Percentiles rank a stretch among this genome's conserved stretches.
Evolutionary conservation across 2,797 vertebrate genomes (phyloP).

Genomic region (Siniperca obscura): DNA sequence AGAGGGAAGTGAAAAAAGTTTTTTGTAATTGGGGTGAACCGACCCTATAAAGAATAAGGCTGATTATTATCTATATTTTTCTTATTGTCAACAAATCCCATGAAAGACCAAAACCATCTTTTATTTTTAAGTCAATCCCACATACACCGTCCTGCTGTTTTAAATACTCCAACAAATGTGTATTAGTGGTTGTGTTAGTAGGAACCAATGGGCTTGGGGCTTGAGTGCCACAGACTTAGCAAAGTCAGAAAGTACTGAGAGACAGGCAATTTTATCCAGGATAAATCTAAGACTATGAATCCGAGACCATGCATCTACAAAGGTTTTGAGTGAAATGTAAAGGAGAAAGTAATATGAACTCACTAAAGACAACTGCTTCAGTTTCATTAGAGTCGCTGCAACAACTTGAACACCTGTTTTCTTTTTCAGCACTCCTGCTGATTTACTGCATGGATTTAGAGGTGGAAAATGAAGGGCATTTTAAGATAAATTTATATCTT

Average conservation of each 20-base stretch:
- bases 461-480: conserved; percentile 63
- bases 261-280: not conserved
- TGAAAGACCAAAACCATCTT: not conserved
- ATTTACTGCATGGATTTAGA: conserved; percentile 59
- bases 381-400: conserved; percentile 22
- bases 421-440: conserved; percentile 50
- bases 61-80: not conserved
- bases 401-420: conserved; percentile 62
- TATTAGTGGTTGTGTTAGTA: not conserved
- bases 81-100: not conserved
- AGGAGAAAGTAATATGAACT: not conserved
- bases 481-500: conserved; percentile 55
- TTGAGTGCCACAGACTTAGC: not conserved
- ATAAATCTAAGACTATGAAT: not conserved
- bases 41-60: not conserved
- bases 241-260: not conserved
- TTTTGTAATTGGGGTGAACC: too few relatives aligned
- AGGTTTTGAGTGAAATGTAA: conserved; percentile 1
- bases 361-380: conserved; percentile 28
- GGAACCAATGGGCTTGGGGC: not conserved
- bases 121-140: not conserved
- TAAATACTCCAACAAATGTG: not conserved
- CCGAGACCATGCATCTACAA: not conserved
- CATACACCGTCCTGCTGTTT: not conserved
- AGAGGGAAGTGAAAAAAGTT: not conserved